These are phyloP conservation scores for Ptychochromis oligacanthus DNA, from an alignment of 2,113 vertebrate species.

Conservation along the genomic window DNA sequence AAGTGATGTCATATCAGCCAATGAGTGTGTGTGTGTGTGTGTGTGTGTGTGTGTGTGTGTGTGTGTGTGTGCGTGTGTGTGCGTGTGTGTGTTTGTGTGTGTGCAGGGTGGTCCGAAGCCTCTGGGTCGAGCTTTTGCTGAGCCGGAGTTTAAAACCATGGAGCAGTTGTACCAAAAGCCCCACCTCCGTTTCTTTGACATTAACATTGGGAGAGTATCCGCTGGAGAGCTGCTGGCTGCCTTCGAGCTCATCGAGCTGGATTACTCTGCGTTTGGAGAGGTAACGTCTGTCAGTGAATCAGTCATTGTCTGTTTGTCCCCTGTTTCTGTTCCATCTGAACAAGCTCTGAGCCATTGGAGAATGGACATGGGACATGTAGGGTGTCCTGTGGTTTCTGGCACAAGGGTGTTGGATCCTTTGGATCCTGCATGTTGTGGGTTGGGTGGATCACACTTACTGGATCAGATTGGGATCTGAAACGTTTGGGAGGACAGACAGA, in stretches of 20 bases:
- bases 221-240: constrained; percentile 88
- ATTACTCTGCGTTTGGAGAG: constrained; percentile 88
- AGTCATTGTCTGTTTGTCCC: neutral
- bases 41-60: neutral
- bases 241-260: constrained; percentile 92
- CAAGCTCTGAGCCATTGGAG: no score
- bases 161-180: constrained; percentile 85
- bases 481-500: no score
- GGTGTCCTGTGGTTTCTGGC: no score
- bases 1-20: neutral
- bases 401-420: no score
- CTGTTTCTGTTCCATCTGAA: no score
- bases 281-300: constrained; percentile 67
- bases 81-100: neutral
- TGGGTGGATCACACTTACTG: no score
- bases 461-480: no score
- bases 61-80: neutral
- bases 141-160: constrained; percentile 86
- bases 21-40: neutral
- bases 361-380: no score
- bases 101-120: constrained; percentile 81
- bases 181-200: constrained; percentile 86
- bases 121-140: constrained; percentile 86
- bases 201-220: constrained; percentile 81
- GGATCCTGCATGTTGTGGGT: no score